Conservation (phyloP, 2,797 vertebrate species). For the Rousettus madagascariensis region DNA sequence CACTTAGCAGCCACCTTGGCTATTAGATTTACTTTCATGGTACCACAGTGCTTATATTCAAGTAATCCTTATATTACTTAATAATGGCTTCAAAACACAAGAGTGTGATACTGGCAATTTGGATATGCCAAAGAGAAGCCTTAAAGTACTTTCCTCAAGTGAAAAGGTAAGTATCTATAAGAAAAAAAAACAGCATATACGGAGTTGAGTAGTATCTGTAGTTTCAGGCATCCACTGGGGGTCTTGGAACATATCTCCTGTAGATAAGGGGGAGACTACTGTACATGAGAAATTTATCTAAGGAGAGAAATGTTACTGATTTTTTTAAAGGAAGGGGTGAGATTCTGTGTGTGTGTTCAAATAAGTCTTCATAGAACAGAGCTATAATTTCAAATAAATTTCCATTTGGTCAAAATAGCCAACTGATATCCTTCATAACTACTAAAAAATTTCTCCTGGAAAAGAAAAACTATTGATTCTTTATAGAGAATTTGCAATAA, state of each 20-base stretch:
- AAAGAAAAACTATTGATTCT: slow-evolving; percentile 13
- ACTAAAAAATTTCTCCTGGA: background rate
- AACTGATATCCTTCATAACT: background rate
- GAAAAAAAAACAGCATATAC: background rate
- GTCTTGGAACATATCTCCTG: background rate
- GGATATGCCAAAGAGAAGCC: background rate
- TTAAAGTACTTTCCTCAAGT: background rate
- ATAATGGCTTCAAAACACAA: background rate
- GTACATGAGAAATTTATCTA: background rate
- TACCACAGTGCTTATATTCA: background rate
- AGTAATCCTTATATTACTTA: background rate
- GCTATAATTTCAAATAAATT: slow-evolving; percentile 38
- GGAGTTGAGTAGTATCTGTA: background rate
- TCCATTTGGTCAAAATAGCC: slow-evolving; percentile 33
- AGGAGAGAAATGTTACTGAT: background rate
- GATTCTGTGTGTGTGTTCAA: background rate
- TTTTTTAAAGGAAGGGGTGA: background rate
- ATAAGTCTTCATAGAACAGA: background rate
- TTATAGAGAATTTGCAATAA: slow-evolving; percentile 29
- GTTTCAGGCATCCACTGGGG: background rate
- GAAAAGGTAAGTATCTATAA: background rate
- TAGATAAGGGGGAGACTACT: background rate
- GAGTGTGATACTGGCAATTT: background rate
- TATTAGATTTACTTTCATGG: background rate
- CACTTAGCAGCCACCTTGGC: background rate